Evolutionary conservation across 2,113 vertebrate species (phyloP), one percentile per base, ranked within the genome.

Genomic region (Eclectus roratus): DNA sequence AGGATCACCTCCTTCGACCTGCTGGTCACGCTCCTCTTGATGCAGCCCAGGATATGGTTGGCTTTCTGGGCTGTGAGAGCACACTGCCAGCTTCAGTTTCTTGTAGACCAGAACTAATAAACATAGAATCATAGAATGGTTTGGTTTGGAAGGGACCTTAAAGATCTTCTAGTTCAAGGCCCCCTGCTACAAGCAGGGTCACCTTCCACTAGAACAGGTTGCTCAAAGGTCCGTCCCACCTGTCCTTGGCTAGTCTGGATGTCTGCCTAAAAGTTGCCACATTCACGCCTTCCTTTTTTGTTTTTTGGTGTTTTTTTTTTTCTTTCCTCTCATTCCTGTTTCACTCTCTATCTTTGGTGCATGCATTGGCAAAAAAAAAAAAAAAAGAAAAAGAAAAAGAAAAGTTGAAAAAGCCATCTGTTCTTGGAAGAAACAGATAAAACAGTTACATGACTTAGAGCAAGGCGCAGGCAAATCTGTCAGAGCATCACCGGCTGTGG

Each of bases 401-500:
- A 46, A n/a, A 28, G 11, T 19, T 41, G 19, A 58, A 76, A 58
- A 69, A 63, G 19, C 14, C 47, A 7, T 8, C 6, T 0, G 1
- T 49, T 84, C 35, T 37, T 43, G 29, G 35, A 29, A 65, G 39
- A 31, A 84, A 53, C 0, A 1, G 56, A 5, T 9, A n/a, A 69
- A 68, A 49, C 7, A 5, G 24, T 17, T 28, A 37, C 0, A 1
- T 0, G 0, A 23, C 53, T 20, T 1, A 5, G 12, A 28, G 35
- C 44, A 4, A 13, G 11, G 46, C 0, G 0, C 10, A 9, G 58
- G 28, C 24, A n/a, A 23, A 23, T 35, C 16, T 11, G 20, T 2
- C 12, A 13, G 49, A n/a, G 58, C 60, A 23, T 66, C 16, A 2
- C 9, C 35, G 9, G 10, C 2, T 5, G 49, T 8, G 37, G 33